phyloP scores from a whole-genome alignment of 2,797 vertebrate genomes.

The Gymnothorax javanicus region DNA sequence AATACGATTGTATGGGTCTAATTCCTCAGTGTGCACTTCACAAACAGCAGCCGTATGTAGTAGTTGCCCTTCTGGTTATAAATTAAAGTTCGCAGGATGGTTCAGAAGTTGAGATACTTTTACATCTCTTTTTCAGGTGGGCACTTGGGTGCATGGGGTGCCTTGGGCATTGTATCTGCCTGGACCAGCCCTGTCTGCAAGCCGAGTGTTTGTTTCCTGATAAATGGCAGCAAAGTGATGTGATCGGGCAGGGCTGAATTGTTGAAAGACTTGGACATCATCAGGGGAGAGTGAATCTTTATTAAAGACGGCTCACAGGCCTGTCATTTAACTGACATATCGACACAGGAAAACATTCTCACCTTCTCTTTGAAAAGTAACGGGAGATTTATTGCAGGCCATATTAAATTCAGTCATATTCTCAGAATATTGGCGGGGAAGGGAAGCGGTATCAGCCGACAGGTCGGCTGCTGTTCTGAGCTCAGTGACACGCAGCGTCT shows the following conservation, averaged over 20 bases:
- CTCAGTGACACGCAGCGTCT: constrained; percentile 17
- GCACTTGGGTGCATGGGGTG: too few relatives aligned
- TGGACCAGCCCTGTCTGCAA: too few relatives aligned
- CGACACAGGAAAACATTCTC: background rate
- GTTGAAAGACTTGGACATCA: background rate
- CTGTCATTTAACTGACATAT: constrained; percentile 35
- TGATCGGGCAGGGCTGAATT: constrained; percentile 11
- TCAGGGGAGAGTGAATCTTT: constrained; percentile 24
- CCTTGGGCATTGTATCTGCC: too few relatives aligned
- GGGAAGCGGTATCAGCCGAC: background rate
- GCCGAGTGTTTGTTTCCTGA: constrained; percentile 35
- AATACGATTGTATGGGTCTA: too few relatives aligned
- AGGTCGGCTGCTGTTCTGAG: constrained; percentile 15
- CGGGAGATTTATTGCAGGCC: constrained; percentile 14
- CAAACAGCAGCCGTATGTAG: too few relatives aligned
- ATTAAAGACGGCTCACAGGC: constrained; percentile 41
- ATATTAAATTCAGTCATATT: constrained; percentile 6
- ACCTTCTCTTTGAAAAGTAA: background rate
- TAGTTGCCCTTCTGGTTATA: too few relatives aligned
- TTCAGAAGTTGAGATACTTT: too few relatives aligned
- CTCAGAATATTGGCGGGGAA: constrained; percentile 24
- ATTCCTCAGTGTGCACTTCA: too few relatives aligned
- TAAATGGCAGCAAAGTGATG: constrained; percentile 44
- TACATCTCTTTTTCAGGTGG: too few relatives aligned
- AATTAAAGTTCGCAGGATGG: too few relatives aligned